phyloP scores from a whole-genome alignment of 2,797 vertebrate species.

The Botia almorhae region DNA sequence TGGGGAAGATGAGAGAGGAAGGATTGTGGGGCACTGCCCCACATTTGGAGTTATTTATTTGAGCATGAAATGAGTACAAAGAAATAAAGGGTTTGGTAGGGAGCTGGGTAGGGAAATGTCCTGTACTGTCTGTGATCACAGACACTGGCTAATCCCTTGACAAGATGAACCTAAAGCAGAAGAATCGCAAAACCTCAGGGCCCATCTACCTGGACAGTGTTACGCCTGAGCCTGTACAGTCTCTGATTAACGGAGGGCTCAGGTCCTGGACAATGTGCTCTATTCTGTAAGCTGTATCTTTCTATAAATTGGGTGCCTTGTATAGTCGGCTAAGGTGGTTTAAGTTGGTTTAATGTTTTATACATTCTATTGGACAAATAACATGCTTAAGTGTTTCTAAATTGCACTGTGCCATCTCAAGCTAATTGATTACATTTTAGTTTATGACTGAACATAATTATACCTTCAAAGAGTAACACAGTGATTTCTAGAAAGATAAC shows the following conservation, averaged over 20 bases:
- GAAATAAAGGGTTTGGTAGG: constrained; percentile 57
- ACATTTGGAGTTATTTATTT: constrained; percentile 71
- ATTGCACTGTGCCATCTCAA: not conserved
- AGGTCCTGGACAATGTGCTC: constrained; percentile 65
- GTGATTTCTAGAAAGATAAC: not conserved
- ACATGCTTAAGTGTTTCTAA: too few species aligned
- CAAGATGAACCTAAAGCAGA: constrained; percentile 71
- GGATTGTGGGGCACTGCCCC: constrained; percentile 65
- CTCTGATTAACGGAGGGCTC: constrained; percentile 55
- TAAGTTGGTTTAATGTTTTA: not conserved
- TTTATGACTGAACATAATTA: not conserved
- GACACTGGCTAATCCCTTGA: constrained; percentile 76
- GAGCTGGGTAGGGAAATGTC: constrained; percentile 62
- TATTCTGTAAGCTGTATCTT: not conserved
- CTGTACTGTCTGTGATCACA: constrained; percentile 72
- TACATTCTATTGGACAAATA: not conserved
- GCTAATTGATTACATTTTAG: not conserved
- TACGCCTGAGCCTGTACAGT: constrained; percentile 66
- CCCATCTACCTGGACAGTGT: constrained; percentile 63
- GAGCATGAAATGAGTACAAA: constrained; percentile 71
- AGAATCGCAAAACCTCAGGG: constrained; percentile 71
- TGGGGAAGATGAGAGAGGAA: constrained; percentile 53
- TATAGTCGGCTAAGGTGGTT: too few species aligned
- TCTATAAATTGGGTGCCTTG: not conserved
- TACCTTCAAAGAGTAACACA: not conserved